Conservation (phyloP, 2,113 vertebrate species). For the Calidris pygmaea region DNA sequence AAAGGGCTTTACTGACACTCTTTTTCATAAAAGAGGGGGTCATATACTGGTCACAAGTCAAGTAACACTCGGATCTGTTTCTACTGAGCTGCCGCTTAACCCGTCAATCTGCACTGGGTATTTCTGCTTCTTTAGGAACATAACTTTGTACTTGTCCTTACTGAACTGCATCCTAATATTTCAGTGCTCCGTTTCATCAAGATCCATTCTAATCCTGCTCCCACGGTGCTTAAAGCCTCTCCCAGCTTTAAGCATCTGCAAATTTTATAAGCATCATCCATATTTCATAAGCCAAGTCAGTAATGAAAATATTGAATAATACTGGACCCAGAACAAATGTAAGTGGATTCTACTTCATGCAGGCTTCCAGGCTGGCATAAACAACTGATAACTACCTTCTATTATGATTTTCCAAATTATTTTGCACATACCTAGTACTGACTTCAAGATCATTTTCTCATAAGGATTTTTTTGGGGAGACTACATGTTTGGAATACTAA, state of each 20-base stretch:
- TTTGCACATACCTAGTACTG: background rate
- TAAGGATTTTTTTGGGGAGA: background rate
- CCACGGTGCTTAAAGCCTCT: background rate
- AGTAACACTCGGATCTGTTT: background rate
- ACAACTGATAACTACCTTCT: background rate
- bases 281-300: slow-evolving; percentile 46
- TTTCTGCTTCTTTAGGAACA: background rate
- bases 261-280: slow-evolving; percentile 49
- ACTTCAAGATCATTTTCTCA: background rate
- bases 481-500: background rate
- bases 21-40: background rate
- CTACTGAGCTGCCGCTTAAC: background rate
- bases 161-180: background rate
- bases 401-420: background rate
- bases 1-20: background rate
- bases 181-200: background rate
- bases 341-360: background rate
- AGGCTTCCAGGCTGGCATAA: background rate
- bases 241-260: slow-evolving; percentile 4
- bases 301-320: slow-evolving; percentile 43
- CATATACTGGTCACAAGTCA: background rate
- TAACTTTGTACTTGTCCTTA: background rate
- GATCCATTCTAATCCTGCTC: slow-evolving; percentile 2
- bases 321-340: background rate
- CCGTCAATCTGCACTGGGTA: background rate